These are phyloP conservation scores for Acipenser oxyrinchus DNA, from an alignment of 2,797 vertebrate genomes.

Conservation along the genomic window DNA sequence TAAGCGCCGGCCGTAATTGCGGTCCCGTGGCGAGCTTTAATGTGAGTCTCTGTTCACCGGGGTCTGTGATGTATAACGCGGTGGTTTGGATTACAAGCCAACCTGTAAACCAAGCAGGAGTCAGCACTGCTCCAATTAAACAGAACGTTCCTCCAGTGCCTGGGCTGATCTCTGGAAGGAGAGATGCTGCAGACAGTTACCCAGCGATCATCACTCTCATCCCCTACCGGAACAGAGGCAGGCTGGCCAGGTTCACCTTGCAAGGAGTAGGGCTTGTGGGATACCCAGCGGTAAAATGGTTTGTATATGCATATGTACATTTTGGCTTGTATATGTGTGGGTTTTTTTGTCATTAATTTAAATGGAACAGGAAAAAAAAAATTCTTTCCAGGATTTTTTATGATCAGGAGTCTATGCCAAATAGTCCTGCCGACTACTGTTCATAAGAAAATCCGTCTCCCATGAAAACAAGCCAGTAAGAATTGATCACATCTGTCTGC, in stretches of 20 bases:
- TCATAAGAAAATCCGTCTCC: too few species aligned
- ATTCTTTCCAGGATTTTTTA: too few species aligned
- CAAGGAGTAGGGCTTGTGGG: too few species aligned
- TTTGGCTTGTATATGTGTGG: constrained; percentile 1
- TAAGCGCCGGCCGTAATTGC: constrained; percentile 14
- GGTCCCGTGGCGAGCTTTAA: constrained; percentile 8
- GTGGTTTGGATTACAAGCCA: neutral
- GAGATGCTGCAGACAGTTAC: neutral
- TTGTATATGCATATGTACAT: constrained; percentile 7
- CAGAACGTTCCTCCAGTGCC: constrained; percentile 1
- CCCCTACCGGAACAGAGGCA: neutral
- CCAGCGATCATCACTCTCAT: neutral
- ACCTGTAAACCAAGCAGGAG: too few species aligned
- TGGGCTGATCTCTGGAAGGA: neutral
- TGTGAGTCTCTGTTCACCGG: constrained; percentile 7
- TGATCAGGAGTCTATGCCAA: too few species aligned
- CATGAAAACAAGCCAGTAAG: too few species aligned
- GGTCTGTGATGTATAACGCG: neutral
- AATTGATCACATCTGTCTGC: too few species aligned
- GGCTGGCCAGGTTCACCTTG: neutral
- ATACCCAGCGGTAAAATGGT: too few species aligned
- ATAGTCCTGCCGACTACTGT: too few species aligned
- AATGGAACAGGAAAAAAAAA: too few species aligned
- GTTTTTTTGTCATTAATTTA: too few species aligned
- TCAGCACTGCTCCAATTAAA: neutral